Conservation (phyloP, 2,888 invertebrate genomes). For the Metacarcinus magister region DNA sequence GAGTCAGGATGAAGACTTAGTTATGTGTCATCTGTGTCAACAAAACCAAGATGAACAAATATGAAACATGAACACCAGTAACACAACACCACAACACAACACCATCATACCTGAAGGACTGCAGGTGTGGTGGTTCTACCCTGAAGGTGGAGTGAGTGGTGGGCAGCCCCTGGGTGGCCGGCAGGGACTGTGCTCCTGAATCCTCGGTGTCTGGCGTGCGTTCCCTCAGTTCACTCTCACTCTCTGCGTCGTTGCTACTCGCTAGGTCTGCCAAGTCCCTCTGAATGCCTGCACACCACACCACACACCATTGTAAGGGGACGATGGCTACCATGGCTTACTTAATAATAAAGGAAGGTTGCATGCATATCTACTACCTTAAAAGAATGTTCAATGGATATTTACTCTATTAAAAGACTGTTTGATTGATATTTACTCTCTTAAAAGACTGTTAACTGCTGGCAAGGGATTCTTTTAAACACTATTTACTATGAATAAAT, state of each 20-base stretch:
- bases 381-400: background rate
- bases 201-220: conserved; percentile 82
- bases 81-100: background rate
- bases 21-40: background rate
- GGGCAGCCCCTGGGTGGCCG: conserved; percentile 70
- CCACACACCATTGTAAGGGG: background rate
- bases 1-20: background rate
- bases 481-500: too few relatives aligned
- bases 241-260: conserved; percentile 88
- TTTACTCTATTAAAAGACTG: background rate
- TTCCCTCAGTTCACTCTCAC: conserved; percentile 86
- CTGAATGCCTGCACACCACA: conserved; percentile 85
- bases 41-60: background rate
- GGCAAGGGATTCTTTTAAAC: too few relatives aligned
- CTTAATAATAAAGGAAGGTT: background rate
- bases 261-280: conserved; percentile 86
- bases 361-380: background rate
- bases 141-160: conserved; percentile 78
- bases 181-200: conserved; percentile 75
- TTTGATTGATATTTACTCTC: background rate
- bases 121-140: conserved; percentile 74
- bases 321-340: background rate
- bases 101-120: conserved; percentile 77
- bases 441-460: background rate
- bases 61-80: too few relatives aligned